Conservation (phyloP, 1,140 invertebrate species). For the Panonychus citri region DNA sequence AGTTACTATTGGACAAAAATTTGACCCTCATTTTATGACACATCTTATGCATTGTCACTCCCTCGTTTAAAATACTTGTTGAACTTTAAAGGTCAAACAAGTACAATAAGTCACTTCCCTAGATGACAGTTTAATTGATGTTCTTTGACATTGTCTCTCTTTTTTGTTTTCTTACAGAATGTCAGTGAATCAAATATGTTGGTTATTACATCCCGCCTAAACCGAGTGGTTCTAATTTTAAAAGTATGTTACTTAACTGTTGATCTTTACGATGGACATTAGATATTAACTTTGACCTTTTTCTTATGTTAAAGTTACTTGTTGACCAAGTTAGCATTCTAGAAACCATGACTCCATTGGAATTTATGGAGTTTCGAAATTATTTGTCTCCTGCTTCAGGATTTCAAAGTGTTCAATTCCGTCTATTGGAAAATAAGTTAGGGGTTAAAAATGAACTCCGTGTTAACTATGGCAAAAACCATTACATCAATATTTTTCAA, state of each 20-base stretch:
- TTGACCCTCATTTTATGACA: background rate
- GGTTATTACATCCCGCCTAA: conserved; percentile 70
- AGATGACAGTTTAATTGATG: too few relatives aligned
- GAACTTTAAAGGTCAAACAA: too few relatives aligned
- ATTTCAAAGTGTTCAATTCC: conserved; percentile 90
- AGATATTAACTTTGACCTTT: background rate
- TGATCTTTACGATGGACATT: background rate
- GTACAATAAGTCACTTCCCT: too few relatives aligned
- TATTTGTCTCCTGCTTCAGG: conserved; percentile 83
- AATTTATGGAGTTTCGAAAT: conserved; percentile 81
- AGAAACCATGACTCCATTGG: conserved; percentile 90
- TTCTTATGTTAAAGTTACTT: conserved; percentile 32
- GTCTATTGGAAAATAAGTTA: conserved; percentile 85
- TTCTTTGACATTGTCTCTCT: too few relatives aligned
- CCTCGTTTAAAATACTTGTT: background rate
- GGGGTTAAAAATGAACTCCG: conserved; percentile 66
- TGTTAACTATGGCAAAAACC: conserved; percentile 70
- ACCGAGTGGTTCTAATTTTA: conserved; percentile 72
- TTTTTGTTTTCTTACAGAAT: conserved; percentile 21
- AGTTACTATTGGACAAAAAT: background rate
- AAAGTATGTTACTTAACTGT: conserved; percentile 39
- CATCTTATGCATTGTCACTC: background rate
- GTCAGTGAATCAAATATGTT: conserved; percentile 77
- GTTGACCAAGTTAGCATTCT: conserved; percentile 91
- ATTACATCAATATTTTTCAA: conserved; percentile 59